Percentiles rank a stretch among this genome's conserved stretches.
These are phyloP conservation scores for Orientallactaga sibirica DNA, from an alignment of 2,797 vertebrate species.

Conservation along the genomic window DNA sequence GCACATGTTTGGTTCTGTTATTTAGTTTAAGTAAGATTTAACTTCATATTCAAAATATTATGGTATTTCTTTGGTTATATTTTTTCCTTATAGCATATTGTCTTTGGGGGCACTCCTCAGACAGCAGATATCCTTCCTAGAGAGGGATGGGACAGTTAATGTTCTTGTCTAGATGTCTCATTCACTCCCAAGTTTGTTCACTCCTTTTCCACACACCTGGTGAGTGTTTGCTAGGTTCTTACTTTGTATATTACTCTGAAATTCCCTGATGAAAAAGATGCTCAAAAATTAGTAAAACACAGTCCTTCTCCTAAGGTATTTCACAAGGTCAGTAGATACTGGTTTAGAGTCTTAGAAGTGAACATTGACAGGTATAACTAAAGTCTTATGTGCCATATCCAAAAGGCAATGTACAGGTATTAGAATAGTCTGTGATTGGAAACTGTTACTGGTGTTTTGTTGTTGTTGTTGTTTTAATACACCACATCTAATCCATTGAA, in stretches of 20 bases:
- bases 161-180: background rate
- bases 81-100: slow-evolving; percentile 6
- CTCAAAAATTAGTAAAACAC: background rate
- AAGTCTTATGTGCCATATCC: background rate
- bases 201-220: background rate
- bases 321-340: background rate
- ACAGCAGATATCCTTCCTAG: background rate
- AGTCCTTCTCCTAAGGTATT: background rate
- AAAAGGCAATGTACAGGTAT: background rate
- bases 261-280: background rate
- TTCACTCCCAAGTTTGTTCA: background rate
- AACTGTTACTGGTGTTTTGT: background rate
- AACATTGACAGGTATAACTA: background rate
- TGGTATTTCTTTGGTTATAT: background rate
- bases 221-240: background rate
- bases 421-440: background rate
- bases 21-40: slow-evolving; percentile 26
- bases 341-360: background rate
- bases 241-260: background rate
- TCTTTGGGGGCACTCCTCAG: background rate
- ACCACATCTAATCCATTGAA: background rate
- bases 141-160: background rate
- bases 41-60: slow-evolving; percentile 4
- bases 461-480: background rate
- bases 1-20: background rate